Conservation (phyloP, 1,140 invertebrate species). For the Cotesia chilonis region DNA sequence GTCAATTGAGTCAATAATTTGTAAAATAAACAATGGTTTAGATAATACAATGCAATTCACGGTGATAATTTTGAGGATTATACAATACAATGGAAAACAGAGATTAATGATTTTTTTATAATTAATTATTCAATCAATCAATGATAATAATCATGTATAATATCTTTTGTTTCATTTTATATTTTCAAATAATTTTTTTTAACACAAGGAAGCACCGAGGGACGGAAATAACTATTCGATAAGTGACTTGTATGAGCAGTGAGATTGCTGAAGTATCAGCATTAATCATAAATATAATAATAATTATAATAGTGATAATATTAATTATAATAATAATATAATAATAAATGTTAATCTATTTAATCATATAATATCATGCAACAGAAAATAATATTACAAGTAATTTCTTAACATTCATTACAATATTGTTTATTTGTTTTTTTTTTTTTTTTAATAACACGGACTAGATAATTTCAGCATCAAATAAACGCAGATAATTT, state of each 20-base stretch:
- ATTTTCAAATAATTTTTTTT: not conserved
- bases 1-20: too few species aligned
- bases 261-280: conserved; percentile 21
- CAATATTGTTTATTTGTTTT: conserved; percentile 51
- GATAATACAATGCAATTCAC: too few species aligned
- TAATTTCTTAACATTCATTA: conserved; percentile 59
- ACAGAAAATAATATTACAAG: conserved; percentile 50
- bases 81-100: too few species aligned
- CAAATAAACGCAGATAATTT: conserved; percentile 38
- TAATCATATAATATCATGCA: conserved; percentile 45
- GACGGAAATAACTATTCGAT: conserved; percentile 29
- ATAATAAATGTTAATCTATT: conserved; percentile 2
- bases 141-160: too few species aligned
- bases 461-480: conserved; percentile 57
- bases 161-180: too few species aligned
- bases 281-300: conserved; percentile 2
- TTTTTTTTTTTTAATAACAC: conserved; percentile 36
- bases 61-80: too few species aligned
- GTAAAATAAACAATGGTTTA: too few species aligned
- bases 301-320: not conserved
- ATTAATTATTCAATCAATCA: not conserved
- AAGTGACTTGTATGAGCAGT: conserved; percentile 28
- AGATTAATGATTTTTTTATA: not conserved
- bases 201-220: conserved; percentile 32
- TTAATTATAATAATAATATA: conserved; percentile 11